These are phyloP conservation scores for Lycocorax pyrrhopterus DNA, from an alignment of 2,113 vertebrate genomes.

Conservation along the genomic window DNA sequence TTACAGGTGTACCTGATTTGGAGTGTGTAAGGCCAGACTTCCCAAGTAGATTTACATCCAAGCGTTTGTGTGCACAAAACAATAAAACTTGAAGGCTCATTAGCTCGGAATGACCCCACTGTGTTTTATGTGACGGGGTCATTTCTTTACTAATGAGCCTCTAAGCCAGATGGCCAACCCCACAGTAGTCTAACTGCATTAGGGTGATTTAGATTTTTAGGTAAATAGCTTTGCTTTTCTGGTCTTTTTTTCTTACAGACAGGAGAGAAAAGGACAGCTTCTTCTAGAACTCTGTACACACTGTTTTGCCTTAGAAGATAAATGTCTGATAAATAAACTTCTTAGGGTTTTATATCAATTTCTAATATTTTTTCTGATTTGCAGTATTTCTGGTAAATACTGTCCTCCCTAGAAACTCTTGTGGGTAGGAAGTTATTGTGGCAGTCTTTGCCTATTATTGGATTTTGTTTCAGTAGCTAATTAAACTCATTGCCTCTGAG, in stretches of 20 bases:
- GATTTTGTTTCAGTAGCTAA: not conserved
- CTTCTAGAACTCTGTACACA: not conserved
- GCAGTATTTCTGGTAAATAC: not conserved
- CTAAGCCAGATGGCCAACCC: constrained; percentile 58
- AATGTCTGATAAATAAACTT: not conserved
- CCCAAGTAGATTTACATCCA: not conserved
- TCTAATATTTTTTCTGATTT: not conserved
- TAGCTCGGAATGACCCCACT: constrained; percentile 65
- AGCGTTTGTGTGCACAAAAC: constrained; percentile 26
- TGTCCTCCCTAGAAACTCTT: not conserved
- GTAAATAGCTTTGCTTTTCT: constrained; percentile 16
- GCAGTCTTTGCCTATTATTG: not conserved
- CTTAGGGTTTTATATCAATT: not conserved
- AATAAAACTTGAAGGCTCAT: constrained; percentile 56
- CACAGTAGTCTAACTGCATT: constrained; percentile 15
- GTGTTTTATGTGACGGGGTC: constrained; percentile 53
- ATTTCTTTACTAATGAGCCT: constrained; percentile 66
- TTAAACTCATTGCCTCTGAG: not conserved
- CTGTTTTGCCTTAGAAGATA: not conserved
- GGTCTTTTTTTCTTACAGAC: not conserved
- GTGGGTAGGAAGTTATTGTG: not conserved
- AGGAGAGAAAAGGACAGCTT: not conserved
- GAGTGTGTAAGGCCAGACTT: not conserved
- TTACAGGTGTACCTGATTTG: not conserved
- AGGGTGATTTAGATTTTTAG: constrained; percentile 53